These are phyloP conservation scores for Thripadectes ignobilis DNA, from an alignment of 2,797 vertebrate species.

Conservation along the genomic window DNA sequence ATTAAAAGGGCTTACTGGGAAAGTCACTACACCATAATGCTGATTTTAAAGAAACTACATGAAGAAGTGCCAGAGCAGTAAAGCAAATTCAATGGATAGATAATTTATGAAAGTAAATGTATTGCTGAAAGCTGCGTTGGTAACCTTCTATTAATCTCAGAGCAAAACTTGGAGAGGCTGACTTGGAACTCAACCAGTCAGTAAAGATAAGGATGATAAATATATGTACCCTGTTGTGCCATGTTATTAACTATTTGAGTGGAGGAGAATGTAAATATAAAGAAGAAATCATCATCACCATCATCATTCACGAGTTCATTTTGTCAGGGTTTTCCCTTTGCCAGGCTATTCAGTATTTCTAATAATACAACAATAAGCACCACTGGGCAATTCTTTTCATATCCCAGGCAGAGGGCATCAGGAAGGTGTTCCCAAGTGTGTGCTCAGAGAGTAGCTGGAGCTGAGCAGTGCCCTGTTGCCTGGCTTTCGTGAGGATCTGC, in stretches of 20 bases:
- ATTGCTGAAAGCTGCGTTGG: rapidly evolving
- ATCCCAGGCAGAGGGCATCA: rapidly evolving
- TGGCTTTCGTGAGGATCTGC: neutral
- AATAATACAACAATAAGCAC: rapidly evolving
- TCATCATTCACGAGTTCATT: neutral
- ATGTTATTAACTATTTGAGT: neutral
- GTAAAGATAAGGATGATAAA: neutral
- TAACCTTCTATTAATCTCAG: neutral
- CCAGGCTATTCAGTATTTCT: neutral
- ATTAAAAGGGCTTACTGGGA: neutral
- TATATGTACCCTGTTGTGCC: neutral
- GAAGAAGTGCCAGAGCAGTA: neutral
- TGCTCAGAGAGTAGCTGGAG: neutral
- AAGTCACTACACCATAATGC: neutral
- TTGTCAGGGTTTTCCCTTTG: neutral
- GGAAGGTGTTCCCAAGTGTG: neutral
- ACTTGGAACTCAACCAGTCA: neutral
- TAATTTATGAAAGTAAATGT: neutral
- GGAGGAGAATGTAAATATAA: neutral
- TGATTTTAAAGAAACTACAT: neutral
- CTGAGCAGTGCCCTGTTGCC: neutral
- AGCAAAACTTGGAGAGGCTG: neutral
- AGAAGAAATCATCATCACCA: neutral
- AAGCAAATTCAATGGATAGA: neutral
- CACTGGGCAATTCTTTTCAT: neutral